Percentiles rank a stretch among this genome's conserved stretches.
Conservation (phyloP, 2,113 vertebrate genomes). For the Ardeotis arabs region DNA sequence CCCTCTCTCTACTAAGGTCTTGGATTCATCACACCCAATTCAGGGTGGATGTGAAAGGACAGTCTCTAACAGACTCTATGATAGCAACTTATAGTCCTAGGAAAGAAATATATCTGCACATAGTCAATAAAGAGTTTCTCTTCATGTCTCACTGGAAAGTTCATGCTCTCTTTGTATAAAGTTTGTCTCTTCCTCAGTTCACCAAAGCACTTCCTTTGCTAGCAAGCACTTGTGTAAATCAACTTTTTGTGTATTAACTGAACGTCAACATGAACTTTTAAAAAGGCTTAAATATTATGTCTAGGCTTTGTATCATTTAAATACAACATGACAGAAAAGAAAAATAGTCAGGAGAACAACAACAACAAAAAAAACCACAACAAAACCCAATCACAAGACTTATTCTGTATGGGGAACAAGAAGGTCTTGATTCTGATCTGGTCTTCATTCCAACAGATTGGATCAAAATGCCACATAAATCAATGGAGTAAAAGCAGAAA, state of each 20-base stretch:
- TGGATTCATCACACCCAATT: not conserved
- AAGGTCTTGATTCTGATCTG: not conserved
- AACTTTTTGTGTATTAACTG: not conserved
- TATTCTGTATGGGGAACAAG: not conserved
- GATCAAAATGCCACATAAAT: not conserved
- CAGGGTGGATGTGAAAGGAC: not conserved
- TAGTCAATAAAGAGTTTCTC: not conserved
- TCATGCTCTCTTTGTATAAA: not conserved
- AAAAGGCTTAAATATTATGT: constrained; percentile 2
- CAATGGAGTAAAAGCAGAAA: not conserved
- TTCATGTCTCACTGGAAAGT: not conserved
- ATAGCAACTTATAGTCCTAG: not conserved
- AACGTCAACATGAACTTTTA: not conserved
- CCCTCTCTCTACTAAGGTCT: not conserved
- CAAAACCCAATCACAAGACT: not conserved
- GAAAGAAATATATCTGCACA: not conserved
- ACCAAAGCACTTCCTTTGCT: not conserved
- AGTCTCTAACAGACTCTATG: not conserved
- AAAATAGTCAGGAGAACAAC: not conserved
- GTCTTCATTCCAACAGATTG: not conserved
- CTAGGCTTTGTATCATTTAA: not conserved
- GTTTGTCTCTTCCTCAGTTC: not conserved
- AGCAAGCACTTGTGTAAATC: not conserved
- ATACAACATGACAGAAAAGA: not conserved
- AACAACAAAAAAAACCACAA: not conserved